A percentile compares a stretch with the other conserved stretches of the same genome.
These are phyloP conservation scores for Tachina lurida DNA, from an alignment of 2,888 invertebrate species.

Conservation along the genomic window DNA sequence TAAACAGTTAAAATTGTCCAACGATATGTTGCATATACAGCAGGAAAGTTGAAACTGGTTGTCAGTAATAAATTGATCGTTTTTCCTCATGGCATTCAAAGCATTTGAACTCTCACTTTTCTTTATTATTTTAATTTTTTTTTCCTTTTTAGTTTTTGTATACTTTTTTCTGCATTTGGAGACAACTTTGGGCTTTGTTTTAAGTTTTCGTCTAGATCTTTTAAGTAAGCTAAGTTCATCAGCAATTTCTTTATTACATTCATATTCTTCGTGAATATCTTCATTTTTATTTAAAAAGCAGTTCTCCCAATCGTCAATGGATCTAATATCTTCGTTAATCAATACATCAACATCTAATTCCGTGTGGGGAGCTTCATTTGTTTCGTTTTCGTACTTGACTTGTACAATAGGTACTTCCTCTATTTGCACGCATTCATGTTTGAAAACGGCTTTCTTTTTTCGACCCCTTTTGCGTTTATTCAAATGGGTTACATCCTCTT, in stretches of 20 bases:
- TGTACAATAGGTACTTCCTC: constrained; percentile 22
- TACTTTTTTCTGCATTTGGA: constrained; percentile 45
- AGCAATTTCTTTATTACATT: background rate
- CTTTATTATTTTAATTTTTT: constrained; percentile 24
- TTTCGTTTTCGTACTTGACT: constrained; percentile 48
- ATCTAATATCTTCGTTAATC: constrained; percentile 13
- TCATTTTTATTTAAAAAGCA: constrained; percentile 16
- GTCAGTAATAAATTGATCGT: constrained; percentile 68
- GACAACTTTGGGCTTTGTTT: constrained; percentile 19
- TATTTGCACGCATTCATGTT: constrained; percentile 1
- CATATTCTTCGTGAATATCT: background rate
- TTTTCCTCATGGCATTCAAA: constrained; percentile 30
- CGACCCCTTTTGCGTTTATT: constrained; percentile 48
- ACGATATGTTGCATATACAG: constrained; percentile 58
- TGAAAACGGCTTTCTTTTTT: constrained; percentile 10
- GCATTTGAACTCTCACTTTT: background rate
- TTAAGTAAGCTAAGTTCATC: constrained; percentile 17
- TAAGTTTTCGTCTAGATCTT: constrained; percentile 5
- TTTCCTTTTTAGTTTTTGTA: constrained; percentile 36
- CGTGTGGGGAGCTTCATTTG: background rate
- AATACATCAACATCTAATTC: constrained; percentile 9
- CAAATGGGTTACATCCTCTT: constrained; percentile 28
- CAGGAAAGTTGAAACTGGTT: constrained; percentile 64
- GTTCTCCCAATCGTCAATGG: constrained; percentile 18
- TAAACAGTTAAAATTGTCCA: constrained; percentile 61